Conservation (phyloP, 2,888 invertebrate genomes). For the Hirtodrosophila confusa region DNA sequence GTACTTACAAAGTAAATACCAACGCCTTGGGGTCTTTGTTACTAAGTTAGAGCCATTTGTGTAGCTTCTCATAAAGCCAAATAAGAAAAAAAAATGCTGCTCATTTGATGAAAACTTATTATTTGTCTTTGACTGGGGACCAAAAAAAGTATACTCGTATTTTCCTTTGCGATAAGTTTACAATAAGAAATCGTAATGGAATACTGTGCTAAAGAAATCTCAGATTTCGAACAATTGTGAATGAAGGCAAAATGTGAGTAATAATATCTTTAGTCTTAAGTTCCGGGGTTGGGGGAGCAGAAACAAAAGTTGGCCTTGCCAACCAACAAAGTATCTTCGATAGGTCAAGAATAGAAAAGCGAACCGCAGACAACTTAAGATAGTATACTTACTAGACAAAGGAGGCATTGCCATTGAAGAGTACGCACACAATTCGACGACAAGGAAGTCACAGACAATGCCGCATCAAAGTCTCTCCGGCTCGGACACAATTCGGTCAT, state of each 20-base stretch:
- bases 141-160: no score
- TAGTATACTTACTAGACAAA: constrained; percentile 16
- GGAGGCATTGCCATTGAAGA: constrained; percentile 23
- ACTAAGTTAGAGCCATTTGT: constrained; percentile 46
- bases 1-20: no score
- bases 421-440: constrained; percentile 9
- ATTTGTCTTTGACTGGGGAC: constrained; percentile 21
- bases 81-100: no score
- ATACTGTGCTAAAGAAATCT: no score
- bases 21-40: no score
- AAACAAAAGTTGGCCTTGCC: constrained; percentile 31
- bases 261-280: constrained; percentile 7
- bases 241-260: constrained; percentile 1
- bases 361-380: constrained; percentile 22
- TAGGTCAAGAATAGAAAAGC: constrained; percentile 35
- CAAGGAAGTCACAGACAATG: constrained; percentile 51
- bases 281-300: background rate
- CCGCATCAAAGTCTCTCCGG: constrained; percentile 7
- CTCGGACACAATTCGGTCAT: constrained; percentile 7
- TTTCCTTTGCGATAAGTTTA: no score
- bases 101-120: constrained; percentile 23
- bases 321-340: constrained; percentile 14
- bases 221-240: no score
- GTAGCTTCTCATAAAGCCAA: constrained; percentile 31
- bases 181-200: no score